These are phyloP conservation scores for Cheilosia urbana DNA, from an alignment of 2,888 invertebrate species.

Conservation along the genomic window DNA sequence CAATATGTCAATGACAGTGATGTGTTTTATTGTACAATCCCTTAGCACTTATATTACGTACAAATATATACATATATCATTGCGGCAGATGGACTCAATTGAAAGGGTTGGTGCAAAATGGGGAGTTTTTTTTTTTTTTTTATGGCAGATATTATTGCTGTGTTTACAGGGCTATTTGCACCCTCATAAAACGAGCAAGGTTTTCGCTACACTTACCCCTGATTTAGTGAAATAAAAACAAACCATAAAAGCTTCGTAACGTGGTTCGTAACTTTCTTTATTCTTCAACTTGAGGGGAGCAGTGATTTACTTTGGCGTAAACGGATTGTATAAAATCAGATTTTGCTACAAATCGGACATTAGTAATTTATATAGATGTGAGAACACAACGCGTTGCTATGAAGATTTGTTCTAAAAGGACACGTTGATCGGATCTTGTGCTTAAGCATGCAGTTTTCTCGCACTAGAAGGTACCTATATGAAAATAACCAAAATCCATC, in stretches of 20 bases:
- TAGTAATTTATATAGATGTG: no score
- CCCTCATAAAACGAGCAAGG: conserved; percentile 61
- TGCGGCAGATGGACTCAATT: conserved; percentile 46
- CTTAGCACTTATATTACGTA: conserved; percentile 8
- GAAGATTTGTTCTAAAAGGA: no score
- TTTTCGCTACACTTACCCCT: conserved; percentile 49
- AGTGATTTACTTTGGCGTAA: conserved; percentile 31
- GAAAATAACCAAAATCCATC: no score
- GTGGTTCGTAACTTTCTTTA: conserved; percentile 18
- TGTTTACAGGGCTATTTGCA: conserved; percentile 70
- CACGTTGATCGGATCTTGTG: no score
- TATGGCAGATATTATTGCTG: conserved; percentile 54
- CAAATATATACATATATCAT: conserved; percentile 17
- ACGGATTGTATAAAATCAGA: background rate
- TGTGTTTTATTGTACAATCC: conserved; percentile 11
- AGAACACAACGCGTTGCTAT: no score
- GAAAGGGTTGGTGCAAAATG: conserved; percentile 48
- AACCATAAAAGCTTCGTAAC: conserved; percentile 62
- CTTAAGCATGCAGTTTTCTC: no score
- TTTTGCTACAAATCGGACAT: no score
- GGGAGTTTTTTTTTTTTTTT: conserved; percentile 43
- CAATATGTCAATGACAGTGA: conserved; percentile 18
- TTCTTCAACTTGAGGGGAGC: conserved; percentile 8
- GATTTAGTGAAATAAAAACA: conserved; percentile 63
- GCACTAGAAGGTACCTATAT: no score